Base-by-base conservation (phyloP, 2,888 invertebrate genomes). In the Celastrina argiolus region DNA sequence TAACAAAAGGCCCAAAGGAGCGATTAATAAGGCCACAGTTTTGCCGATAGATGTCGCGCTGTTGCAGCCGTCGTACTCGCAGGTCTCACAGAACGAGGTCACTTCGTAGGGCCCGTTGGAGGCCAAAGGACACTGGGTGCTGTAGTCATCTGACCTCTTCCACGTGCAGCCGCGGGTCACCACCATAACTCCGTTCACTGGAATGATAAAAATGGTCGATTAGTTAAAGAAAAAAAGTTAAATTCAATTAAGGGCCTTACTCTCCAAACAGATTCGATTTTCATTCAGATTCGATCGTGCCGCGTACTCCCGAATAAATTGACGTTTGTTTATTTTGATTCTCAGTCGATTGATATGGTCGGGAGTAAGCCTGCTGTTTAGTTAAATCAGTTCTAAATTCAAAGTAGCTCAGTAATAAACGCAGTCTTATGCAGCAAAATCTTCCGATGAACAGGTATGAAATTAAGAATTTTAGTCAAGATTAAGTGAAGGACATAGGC, bases 11-110 rank as follows among this genome's bases (percentile, higher is more conserved):
- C 80, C 81, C 2, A 91, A 74, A 4, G 91, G 88, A 2, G 88
- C 88, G 18, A 85, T 69, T 39, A 92, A 74, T 26, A 92, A 74
- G 0, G 92, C 86, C 31, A 88, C 67, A 14, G 91, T 88, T 67
- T 84, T 88, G 71, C 86, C 86, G 59, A 92, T 75, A 12, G 89
- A 80, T 2, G 88, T 79, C 2, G 93, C 93, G 1, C 92, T 88
- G 75, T 95, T 95, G 85, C 95, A 95, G 2, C 93, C 92, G 72
- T 95, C 94, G 36, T 92, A 92, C 67, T 94, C 93, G 78, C 95
- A 95, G 67, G 94, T 94, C 77, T 93, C 93, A 74, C 95, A 95
- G 84, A 92, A 94, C 59, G 92, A 87, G 56, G 93, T 85, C 18
- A 91, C 83, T 72, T 92, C 92, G 72, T 92, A 89, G 65, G 85